phyloP scores from a whole-genome alignment of 2,888 invertebrate genomes.

The Melipona bicolor region DNA sequence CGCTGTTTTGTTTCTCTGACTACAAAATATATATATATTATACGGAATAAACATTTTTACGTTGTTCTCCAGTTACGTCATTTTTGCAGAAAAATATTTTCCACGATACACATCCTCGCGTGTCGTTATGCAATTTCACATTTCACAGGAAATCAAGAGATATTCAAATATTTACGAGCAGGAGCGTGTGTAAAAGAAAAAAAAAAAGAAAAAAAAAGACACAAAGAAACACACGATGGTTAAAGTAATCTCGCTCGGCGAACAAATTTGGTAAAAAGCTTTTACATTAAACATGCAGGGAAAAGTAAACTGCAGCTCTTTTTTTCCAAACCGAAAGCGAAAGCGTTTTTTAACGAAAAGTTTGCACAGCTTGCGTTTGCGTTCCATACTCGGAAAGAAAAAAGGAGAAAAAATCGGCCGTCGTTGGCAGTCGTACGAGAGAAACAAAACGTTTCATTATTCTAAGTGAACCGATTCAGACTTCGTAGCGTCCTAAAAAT shows the following conservation, averaged over 20 bases:
- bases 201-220: too few species aligned
- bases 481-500: constrained; percentile 9
- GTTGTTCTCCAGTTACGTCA: too few species aligned
- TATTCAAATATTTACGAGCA: neutral
- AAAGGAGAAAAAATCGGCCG: neutral
- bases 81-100: too few species aligned
- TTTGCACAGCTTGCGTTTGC: neutral
- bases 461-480: neutral
- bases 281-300: neutral
- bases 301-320: neutral
- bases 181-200: too few species aligned
- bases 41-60: too few species aligned
- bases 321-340: too few species aligned
- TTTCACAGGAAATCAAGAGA: neutral
- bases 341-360: neutral
- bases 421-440: neutral
- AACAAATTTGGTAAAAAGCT: neutral
- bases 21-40: too few species aligned
- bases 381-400: neutral
- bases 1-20: too few species aligned
- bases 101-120: neutral
- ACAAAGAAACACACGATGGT: neutral
- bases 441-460: neutral
- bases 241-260: neutral
- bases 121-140: neutral